Base-by-base conservation (phyloP, 2,797 vertebrate genomes). In the Huso huso region DNA sequence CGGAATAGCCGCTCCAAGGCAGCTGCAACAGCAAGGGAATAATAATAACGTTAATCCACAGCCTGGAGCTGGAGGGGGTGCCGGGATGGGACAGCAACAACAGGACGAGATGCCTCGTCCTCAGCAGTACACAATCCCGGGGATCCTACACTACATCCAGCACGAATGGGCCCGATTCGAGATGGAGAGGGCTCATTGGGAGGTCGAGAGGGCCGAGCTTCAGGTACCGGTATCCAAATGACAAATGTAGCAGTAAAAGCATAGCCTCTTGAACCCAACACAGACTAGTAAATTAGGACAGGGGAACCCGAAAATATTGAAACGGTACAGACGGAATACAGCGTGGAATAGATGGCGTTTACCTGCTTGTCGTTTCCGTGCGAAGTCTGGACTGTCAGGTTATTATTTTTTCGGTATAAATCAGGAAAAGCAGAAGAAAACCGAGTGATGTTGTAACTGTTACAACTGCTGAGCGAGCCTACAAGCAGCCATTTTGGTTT, bases 111-210 rank as follows among this genome's bases (percentile, higher is more conserved):
- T 90, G 76, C 90, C 92, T 67, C 91, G 94, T 82, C 92, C 91
- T 6, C 94, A 95, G 78, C 94, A 97, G 79, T 98, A 98, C 88
- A 96, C 95, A 6, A 95, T 97, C 81, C 95, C 95, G 68, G 95
- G 94, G 50, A 96, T 98, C 73, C 90, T 98, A 81, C 95, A 97
- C 92, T 97, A 96, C 90, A 96, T 97, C 82, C 95, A 98, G 84
- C 95, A 97, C 82, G 95, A 98, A 81, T 98, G 95, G 95, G 95
- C 95, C 82, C 95, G 95, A 59, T 97, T 97, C 87, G 95, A 98
- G 89, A 96, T 97, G 95, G 94, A 97, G 86, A 80, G 95, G 69
- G 94, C 95, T 71, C 94, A 96, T 80, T 98, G 95, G 95, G 95
- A 97, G 73, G 95, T 96, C 87, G 95, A 97, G 77, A 82, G 94